Evolutionary conservation across 2,888 invertebrate species (phyloP).

Genomic region (Tupiocoris notatus): DNA sequence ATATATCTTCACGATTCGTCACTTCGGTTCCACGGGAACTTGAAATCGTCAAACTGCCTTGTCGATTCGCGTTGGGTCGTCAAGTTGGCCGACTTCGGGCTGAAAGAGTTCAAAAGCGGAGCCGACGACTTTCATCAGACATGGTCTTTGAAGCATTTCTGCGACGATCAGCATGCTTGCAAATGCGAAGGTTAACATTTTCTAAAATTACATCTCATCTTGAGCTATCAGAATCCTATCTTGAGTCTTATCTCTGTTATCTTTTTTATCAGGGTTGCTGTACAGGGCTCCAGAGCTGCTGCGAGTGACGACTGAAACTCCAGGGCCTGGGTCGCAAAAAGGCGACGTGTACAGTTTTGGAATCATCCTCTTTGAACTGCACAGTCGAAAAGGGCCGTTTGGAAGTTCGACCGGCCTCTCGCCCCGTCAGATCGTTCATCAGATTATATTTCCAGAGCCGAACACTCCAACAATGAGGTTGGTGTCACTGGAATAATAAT

Average conservation of each 20-base stretch:
- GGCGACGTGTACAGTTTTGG: slow-evolving; percentile 86
- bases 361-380: slow-evolving; percentile 83
- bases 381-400: slow-evolving; percentile 82
- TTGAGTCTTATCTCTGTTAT: not conserved
- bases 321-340: slow-evolving; percentile 61
- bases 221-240: not conserved
- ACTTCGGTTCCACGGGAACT: slow-evolving; percentile 79
- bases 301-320: slow-evolving; percentile 54
- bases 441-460: slow-evolving; percentile 59
- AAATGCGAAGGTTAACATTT: slow-evolving; percentile 57
- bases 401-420: slow-evolving; percentile 65
- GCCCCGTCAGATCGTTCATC: slow-evolving; percentile 66
- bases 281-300: slow-evolving; percentile 82
- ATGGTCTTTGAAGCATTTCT: slow-evolving; percentile 50
- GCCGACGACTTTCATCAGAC: slow-evolving; percentile 60
- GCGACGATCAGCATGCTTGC: slow-evolving; percentile 59
- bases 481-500: too few species aligned
- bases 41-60: slow-evolving; percentile 87
- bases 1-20: slow-evolving; percentile 87
- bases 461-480: slow-evolving; percentile 61
- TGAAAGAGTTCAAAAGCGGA: slow-evolving; percentile 79
- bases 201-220: not conserved
- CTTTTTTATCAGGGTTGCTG: slow-evolving; percentile 62
- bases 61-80: slow-evolving; percentile 95
- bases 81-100: slow-evolving; percentile 87